Conservation (phyloP, 2,113 vertebrate genomes). For the Scopus umbretta region DNA sequence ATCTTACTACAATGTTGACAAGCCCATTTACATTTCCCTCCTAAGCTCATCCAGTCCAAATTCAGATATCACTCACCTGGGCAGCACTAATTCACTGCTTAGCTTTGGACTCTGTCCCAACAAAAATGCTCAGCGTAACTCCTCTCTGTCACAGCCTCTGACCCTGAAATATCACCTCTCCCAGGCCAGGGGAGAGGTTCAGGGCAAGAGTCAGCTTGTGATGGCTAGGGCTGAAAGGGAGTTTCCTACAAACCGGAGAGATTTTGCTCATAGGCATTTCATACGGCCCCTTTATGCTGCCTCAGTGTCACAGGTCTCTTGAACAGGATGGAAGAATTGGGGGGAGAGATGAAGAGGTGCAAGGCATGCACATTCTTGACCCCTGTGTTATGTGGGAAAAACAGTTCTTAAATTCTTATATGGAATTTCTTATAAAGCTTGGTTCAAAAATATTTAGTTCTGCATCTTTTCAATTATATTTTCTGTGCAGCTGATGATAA, state of each 20-base stretch:
- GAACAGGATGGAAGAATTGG: background rate
- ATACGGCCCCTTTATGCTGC: background rate
- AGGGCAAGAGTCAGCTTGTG: background rate
- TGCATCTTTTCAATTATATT: background rate
- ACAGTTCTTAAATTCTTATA: background rate
- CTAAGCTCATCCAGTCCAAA: background rate
- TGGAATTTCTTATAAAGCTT: background rate
- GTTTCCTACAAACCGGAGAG: background rate
- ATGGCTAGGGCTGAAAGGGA: background rate
- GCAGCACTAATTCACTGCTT: background rate
- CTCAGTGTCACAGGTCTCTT: background rate
- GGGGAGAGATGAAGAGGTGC: background rate
- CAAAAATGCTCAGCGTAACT: background rate
- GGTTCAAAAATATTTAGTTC: background rate
- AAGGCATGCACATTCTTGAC: fast-evolving
- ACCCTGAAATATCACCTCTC: background rate
- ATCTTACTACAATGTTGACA: background rate
- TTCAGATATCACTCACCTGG: background rate
- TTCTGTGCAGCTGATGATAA: background rate
- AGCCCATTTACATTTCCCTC: background rate
- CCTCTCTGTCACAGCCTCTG: background rate
- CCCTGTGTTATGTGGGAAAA: background rate
- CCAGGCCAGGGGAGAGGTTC: background rate
- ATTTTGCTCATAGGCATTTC: background rate
- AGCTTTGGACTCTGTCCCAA: background rate